These are phyloP conservation scores for Amniataba percoides DNA, from an alignment of 2,797 vertebrate species.

Conservation along the genomic window DNA sequence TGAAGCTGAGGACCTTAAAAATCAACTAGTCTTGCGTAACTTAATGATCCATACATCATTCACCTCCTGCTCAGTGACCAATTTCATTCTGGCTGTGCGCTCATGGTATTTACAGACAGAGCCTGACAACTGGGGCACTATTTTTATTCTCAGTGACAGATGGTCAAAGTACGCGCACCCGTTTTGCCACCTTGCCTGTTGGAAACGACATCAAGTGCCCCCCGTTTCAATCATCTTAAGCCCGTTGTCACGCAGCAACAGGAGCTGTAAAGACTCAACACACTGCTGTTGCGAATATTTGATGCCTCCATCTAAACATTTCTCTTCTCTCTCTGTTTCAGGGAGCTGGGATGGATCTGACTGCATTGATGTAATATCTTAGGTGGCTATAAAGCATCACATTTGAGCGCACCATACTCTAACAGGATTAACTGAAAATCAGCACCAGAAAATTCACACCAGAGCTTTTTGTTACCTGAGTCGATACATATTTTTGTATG, in stretches of 20 bases:
- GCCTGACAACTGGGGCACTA: conserved; percentile 79
- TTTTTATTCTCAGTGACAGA: conserved; percentile 81
- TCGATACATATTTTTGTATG: not conserved
- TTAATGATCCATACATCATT: conserved; percentile 34
- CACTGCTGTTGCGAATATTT: conserved; percentile 8
- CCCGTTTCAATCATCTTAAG: conserved; percentile 58
- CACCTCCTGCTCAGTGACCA: conserved; percentile 42
- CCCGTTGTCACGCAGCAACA: conserved; percentile 70
- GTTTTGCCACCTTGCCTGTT: conserved; percentile 73
- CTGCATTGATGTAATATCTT: too few species aligned
- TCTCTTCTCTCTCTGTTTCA: not conserved
- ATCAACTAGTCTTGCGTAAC: conserved; percentile 19
- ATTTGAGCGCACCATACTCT: not conserved
- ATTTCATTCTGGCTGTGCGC: conserved; percentile 40
- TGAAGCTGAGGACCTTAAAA: not conserved
- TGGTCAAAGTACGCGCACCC: conserved; percentile 75
- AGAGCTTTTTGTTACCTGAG: not conserved
- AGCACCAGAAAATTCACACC: not conserved
- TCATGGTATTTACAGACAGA: conserved; percentile 53
- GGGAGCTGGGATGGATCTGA: not conserved
- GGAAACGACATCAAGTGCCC: conserved; percentile 75
- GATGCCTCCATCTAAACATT: conserved; percentile 20
- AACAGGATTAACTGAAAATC: not conserved
- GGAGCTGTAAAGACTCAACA: conserved; percentile 45
- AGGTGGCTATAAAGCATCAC: not conserved